Conservation (phyloP, 2,888 invertebrate genomes). For the Lepidochitona cinerea region DNA sequence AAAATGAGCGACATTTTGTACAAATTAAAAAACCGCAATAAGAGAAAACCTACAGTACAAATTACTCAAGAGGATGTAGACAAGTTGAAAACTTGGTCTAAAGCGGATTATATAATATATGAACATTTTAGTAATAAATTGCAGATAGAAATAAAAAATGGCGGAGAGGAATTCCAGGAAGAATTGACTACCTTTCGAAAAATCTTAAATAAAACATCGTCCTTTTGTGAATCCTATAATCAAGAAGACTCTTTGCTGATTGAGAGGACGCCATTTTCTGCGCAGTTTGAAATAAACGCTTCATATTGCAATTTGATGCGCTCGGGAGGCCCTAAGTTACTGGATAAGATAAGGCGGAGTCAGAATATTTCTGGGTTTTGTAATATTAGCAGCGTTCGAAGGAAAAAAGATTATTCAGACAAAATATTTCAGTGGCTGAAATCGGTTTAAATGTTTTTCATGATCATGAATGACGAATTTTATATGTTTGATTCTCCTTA, state of each 20-base stretch:
- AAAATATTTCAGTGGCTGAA: no score
- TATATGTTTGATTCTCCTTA: no score
- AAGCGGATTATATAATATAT: neutral
- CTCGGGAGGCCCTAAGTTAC: neutral
- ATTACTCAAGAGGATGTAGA: neutral
- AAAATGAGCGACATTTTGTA: neutral
- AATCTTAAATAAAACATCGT: neutral
- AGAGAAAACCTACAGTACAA: neutral
- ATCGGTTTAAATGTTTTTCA: no score
- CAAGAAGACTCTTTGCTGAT: neutral
- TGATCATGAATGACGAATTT: no score
- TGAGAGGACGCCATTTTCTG: neutral
- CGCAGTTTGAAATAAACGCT: neutral
- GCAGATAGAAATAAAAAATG: neutral
- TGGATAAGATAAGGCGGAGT: neutral
- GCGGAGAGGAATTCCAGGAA: neutral
- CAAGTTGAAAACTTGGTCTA: neutral
- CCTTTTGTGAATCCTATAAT: neutral
- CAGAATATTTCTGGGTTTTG: neutral
- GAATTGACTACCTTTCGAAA: neutral
- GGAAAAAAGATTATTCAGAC: no score
- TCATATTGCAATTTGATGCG: neutral
- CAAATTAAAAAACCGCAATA: neutral
- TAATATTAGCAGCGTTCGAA: no score
- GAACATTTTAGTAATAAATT: neutral